phyloP scores from a whole-genome alignment of 2,113 vertebrate genomes.

The Hymenochirus boettgeri region DNA sequence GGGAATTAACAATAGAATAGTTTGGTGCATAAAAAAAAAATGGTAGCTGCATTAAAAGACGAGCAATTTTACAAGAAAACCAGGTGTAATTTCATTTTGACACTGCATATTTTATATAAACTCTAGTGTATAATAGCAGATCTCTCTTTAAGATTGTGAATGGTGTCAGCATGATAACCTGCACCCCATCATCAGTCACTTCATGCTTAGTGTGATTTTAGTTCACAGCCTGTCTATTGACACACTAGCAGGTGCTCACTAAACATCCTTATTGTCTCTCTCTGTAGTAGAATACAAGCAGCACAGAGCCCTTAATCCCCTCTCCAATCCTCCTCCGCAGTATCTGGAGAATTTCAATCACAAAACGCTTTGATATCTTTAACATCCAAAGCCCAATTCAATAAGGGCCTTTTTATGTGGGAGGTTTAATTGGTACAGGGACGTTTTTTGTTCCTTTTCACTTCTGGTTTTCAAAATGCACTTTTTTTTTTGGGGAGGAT shows the following conservation, averaged over 20 bases:
- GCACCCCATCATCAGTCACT: slow-evolving; percentile 43
- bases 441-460: slow-evolving; percentile 10
- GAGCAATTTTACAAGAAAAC: slow-evolving; percentile 39
- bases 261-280: slow-evolving; percentile 53
- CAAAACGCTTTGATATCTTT: slow-evolving; percentile 44
- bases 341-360: slow-evolving; percentile 45
- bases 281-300: slow-evolving; percentile 39
- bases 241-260: slow-evolving; percentile 63
- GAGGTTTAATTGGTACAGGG: slow-evolving; percentile 35
- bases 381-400: slow-evolving; percentile 33
- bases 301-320: slow-evolving; percentile 53
- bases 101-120: slow-evolving; percentile 47
- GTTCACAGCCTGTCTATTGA: slow-evolving; percentile 57
- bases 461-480: too few relatives aligned
- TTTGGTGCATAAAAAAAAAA: slow-evolving; percentile 22
- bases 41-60: slow-evolving; percentile 40
- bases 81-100: slow-evolving; percentile 47
- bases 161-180: slow-evolving; percentile 41
- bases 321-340: slow-evolving; percentile 37
- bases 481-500: too few relatives aligned
- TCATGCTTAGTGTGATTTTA: slow-evolving; percentile 55
- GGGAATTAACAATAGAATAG: slow-evolving; percentile 35
- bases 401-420: slow-evolving; percentile 25
- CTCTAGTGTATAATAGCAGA: slow-evolving; percentile 47
- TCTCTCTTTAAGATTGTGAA: slow-evolving; percentile 47